Base-by-base conservation (phyloP, 2,888 invertebrate species). In the Ceramica pisi region DNA sequence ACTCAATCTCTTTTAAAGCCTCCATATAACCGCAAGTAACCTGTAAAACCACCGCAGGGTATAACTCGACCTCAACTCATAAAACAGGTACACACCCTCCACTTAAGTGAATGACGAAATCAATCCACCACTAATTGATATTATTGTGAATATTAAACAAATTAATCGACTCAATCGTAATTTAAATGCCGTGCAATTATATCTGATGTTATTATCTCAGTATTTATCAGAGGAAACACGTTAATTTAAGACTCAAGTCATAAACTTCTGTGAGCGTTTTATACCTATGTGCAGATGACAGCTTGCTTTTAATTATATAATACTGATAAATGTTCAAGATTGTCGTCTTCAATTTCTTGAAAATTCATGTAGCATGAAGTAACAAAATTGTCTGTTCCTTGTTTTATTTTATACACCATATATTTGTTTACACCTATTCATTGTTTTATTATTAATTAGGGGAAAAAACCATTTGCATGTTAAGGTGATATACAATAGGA, bases 171-270 rank as follows among this genome's bases (percentile, higher is more conserved):
- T 69, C 71, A 80, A 75, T 75, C 73, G 72, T 80, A 80, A 84
- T 84, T 78, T 85, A 78, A 85, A 78, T 81, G 51, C 75, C 69
- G 38, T 81, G 77, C 74, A 82, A 83, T 87, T 81, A 86, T 82
- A 68, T 62, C 16, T 59, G 74, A 78, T 75, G 67, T 70, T 78
- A 80, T 84, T 76, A 79, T 87, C 75, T 75, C 55, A 57, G 67
- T 73, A 66, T 71, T 76, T 80, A 81, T 89, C 70, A 75, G 67
- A 51, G 65, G 77, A 78, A 81, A 83, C 81, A 83, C 75, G 71
- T 83, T 86, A 80, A 80, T 78, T 78, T 69, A 63, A 79, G 80
- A 69, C 56, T 67, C 63, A 68, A 69, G 71, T 81, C 72, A 73
- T 87, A 81, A 80, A 82, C 59, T 75, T 81, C 71, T 71, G 66